These are phyloP conservation scores for Lophura nycthemera DNA, from an alignment of 2,113 vertebrate species.

Conservation along the genomic window DNA sequence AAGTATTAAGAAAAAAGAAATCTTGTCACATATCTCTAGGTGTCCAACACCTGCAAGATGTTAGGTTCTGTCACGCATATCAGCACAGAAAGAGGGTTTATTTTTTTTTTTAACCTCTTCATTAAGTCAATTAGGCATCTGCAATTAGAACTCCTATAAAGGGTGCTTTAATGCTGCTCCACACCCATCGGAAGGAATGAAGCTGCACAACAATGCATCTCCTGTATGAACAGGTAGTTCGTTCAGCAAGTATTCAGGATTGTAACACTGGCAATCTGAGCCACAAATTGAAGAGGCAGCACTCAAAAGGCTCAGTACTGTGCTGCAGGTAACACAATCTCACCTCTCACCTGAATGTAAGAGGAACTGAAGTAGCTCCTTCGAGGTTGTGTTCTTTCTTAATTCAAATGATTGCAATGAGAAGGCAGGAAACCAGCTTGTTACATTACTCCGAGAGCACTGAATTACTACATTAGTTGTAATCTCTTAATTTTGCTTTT, in stretches of 20 bases:
- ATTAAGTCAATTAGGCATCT: constrained; percentile 82
- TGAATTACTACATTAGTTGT: background rate
- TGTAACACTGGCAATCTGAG: constrained; percentile 79
- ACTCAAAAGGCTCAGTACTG: constrained; percentile 57
- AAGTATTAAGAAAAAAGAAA: constrained; percentile 35
- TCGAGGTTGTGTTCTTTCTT: constrained; percentile 18
- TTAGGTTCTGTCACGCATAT: constrained; percentile 75
- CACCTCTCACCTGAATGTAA: constrained; percentile 37
- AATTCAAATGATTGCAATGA: constrained; percentile 29
- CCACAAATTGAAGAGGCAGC: constrained; percentile 55
- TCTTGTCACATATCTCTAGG: constrained; percentile 30
- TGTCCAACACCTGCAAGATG: constrained; percentile 69
- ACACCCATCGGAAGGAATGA: constrained; percentile 83
- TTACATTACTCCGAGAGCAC: background rate
- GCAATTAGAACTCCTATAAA: constrained; percentile 84
- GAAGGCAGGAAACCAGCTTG: constrained; percentile 34
- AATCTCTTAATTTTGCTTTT: background rate
- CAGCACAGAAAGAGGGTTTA: constrained; percentile 68
- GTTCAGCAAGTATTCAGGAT: constrained; percentile 74
- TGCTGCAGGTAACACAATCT: constrained; percentile 67
- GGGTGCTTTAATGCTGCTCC: constrained; percentile 80
- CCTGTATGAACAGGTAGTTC: constrained; percentile 83
- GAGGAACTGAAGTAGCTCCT: constrained; percentile 51
- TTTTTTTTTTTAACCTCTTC: constrained; percentile 78
- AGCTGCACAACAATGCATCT: constrained; percentile 79